A percentile compares a stretch with the other conserved stretches of the same genome.
Conservation (phyloP, 2,888 invertebrate genomes). For the Tachina grossa region DNA sequence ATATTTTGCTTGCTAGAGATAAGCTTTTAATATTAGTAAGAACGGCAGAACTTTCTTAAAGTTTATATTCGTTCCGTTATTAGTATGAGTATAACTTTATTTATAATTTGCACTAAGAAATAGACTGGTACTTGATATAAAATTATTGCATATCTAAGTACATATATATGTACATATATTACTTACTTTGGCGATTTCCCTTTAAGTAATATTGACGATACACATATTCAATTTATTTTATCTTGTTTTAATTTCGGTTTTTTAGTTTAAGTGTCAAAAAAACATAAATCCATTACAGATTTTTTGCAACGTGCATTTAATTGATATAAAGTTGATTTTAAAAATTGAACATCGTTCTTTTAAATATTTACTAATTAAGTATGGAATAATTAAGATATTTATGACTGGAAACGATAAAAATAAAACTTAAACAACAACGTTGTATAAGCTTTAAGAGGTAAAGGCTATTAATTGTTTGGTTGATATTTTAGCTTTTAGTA, state of each 20-base stretch:
- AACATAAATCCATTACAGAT: constrained; percentile 77
- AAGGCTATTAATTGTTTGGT: constrained; percentile 29
- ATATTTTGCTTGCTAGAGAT: no score
- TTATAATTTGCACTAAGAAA: no score
- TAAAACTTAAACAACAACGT: constrained; percentile 39
- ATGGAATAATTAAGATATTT: constrained; percentile 31
- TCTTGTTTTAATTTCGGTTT: constrained; percentile 27
- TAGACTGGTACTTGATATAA: no score
- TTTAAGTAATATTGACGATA: background rate
- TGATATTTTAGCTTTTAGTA: constrained; percentile 30
- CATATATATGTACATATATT: background rate
- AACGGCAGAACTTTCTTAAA: no score
- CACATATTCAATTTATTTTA: constrained; percentile 3
- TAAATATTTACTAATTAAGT: constrained; percentile 41
- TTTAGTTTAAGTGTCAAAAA: constrained; percentile 79
- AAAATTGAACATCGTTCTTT: constrained; percentile 33
- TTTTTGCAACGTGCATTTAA: constrained; percentile 57
- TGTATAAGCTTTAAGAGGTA: constrained; percentile 37
- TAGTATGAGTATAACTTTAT: no score
- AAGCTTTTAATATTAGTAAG: no score
- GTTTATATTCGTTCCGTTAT: no score
- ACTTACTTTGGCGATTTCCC: background rate
- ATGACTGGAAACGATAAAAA: constrained; percentile 40
- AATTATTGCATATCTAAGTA: background rate
- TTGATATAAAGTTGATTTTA: constrained; percentile 48